Percentiles rank a stretch among this genome's conserved stretches.
Evolutionary conservation across 1,140 invertebrate species (phyloP).

Genomic region (Homarus americanus): DNA sequence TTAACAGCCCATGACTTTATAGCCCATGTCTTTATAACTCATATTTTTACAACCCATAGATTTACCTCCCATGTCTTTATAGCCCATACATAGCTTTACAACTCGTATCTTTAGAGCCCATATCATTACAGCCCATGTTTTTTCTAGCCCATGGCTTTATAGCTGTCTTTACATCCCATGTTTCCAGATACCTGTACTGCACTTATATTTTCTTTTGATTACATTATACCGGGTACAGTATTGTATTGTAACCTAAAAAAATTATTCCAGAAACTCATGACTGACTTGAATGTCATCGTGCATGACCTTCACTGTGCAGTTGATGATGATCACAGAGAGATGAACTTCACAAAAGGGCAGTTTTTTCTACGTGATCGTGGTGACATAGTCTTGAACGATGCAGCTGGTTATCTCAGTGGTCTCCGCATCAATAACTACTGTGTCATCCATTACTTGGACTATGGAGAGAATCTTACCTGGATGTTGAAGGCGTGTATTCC

Average conservation of each 20-base stretch:
- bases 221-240: too few relatives aligned
- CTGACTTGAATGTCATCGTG: slow-evolving; percentile 15
- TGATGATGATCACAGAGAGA: slow-evolving; percentile 6
- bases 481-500: slow-evolving; percentile 39
- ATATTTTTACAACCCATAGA: too few relatives aligned
- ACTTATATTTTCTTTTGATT: not conserved
- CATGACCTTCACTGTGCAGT: not conserved
- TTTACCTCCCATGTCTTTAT: too few relatives aligned
- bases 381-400: slow-evolving; percentile 7
- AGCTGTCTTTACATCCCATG: not conserved
- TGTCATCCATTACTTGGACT: not conserved
- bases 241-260: not conserved
- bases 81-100: too few relatives aligned
- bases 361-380: slow-evolving; percentile 34
- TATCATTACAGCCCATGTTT: too few relatives aligned
- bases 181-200: not conserved
- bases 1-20: too few relatives aligned
- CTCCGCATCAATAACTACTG: slow-evolving; percentile 47
- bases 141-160: not conserved
- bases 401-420: not conserved
- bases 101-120: too few relatives aligned
- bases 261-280: slow-evolving; percentile 1
- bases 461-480: not conserved
- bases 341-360: slow-evolving; percentile 22
- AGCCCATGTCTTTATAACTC: too few relatives aligned